These are phyloP conservation scores for Gallinago nigripennis DNA, from an alignment of 2,797 vertebrate genomes.

Conservation along the genomic window DNA sequence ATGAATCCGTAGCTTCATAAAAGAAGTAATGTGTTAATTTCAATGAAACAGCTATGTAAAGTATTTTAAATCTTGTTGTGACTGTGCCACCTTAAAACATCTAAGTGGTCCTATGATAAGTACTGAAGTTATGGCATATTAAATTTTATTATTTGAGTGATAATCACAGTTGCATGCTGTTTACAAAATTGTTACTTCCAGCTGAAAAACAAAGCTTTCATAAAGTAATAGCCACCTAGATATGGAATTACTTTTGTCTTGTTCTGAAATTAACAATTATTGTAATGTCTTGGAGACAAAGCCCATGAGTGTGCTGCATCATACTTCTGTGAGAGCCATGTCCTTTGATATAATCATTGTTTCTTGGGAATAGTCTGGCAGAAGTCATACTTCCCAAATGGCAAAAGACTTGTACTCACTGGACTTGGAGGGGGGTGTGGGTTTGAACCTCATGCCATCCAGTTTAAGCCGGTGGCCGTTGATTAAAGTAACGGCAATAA, in stretches of 20 bases:
- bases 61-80: background rate
- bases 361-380: background rate
- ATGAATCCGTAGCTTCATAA: background rate
- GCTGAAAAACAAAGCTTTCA: background rate
- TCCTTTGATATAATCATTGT: background rate
- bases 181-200: background rate
- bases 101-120: background rate
- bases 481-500: accelerated
- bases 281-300: background rate
- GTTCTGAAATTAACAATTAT: background rate
- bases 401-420: background rate
- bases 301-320: background rate
- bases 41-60: background rate
- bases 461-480: background rate
- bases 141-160: background rate
- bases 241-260: background rate
- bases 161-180: background rate
- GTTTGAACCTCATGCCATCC: background rate
- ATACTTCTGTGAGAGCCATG: background rate
- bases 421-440: accelerated
- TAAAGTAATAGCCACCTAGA: background rate
- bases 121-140: background rate
- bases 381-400: background rate
- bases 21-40: background rate
- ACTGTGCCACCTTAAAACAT: background rate